Evolutionary conservation across 2,888 invertebrate genomes (phyloP).

Genomic region (Gnatocerus cornutus): DNA sequence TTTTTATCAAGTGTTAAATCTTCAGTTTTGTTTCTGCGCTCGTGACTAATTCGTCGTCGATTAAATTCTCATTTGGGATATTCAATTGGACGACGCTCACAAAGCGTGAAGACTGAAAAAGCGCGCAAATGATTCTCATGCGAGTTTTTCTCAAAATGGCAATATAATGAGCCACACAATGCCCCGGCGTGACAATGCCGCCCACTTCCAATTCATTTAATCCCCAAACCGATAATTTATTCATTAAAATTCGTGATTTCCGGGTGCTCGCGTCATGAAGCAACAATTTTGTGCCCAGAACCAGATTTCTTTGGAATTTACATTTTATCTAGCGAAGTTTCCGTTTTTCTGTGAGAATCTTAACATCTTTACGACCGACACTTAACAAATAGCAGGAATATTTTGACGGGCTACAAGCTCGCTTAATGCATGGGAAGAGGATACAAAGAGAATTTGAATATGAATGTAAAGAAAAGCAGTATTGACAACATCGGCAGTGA

Average conservation of each 20-base stretch:
- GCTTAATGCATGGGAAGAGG: too few species aligned
- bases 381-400: constrained; percentile 1
- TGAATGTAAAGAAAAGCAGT: too few species aligned
- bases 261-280: background rate
- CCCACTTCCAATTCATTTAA: constrained; percentile 7
- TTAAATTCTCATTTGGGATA: too few species aligned
- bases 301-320: constrained; percentile 10
- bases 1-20: too few species aligned
- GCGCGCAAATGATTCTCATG: too few species aligned
- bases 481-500: too few species aligned
- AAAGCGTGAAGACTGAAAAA: too few species aligned
- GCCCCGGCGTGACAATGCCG: constrained; percentile 14
- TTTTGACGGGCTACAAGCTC: background rate
- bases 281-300: background rate
- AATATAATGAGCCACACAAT: background rate
- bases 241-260: constrained; percentile 23
- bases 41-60: too few species aligned
- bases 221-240: constrained; percentile 10
- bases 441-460: too few species aligned
- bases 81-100: too few species aligned
- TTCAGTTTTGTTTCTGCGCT: too few species aligned
- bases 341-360: constrained; percentile 6
- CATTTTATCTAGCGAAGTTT: constrained; percentile 15
- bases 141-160: too few species aligned
- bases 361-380: constrained; percentile 1